Evolutionary conservation across 2,113 vertebrate species (phyloP).

Genomic region (Potamarius usumacintae): DNA sequence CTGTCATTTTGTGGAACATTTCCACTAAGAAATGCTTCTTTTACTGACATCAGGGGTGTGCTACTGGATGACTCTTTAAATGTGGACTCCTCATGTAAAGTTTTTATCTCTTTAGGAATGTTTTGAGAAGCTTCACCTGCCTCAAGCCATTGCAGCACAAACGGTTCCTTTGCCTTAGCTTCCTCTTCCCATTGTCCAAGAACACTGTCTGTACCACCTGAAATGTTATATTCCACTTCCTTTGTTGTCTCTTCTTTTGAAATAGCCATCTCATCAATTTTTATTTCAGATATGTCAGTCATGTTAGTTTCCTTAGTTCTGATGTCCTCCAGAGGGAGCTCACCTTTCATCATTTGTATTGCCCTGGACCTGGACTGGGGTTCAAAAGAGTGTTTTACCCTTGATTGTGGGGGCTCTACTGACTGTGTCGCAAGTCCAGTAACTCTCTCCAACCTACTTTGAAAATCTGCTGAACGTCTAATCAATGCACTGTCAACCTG

Average conservation of each 20-base stretch:
- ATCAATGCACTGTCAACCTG: conserved; percentile 49
- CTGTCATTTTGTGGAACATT: conserved; percentile 34
- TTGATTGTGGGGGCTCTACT: conserved; percentile 43
- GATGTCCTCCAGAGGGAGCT: conserved; percentile 56
- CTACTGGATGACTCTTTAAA: conserved; percentile 54
- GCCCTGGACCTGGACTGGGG: conserved; percentile 73
- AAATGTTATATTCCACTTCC: conserved; percentile 49
- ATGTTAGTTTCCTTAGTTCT: conserved; percentile 10
- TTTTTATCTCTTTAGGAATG: conserved; percentile 30
- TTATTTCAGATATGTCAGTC: conserved; percentile 17
- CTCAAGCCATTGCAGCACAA: conserved; percentile 57
- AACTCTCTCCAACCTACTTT: conserved; percentile 59
- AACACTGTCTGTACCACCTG: conserved; percentile 35
- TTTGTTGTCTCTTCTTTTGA: conserved; percentile 41
- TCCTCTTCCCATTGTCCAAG: conserved; percentile 41
- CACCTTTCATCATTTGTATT: conserved; percentile 69
- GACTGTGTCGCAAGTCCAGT: conserved; percentile 49
- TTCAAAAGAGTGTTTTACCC: conserved; percentile 70
- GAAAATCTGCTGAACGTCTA: conserved; percentile 57
- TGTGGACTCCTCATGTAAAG: conserved; percentile 37
- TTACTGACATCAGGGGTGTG: conserved; percentile 52
- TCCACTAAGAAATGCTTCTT: conserved; percentile 57
- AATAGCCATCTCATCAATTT: conserved; percentile 23
- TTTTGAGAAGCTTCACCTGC: conserved; percentile 41
- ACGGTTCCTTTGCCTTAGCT: conserved; percentile 40